Conservation (phyloP, 2,888 invertebrate genomes). For the Scaptomyza caliginosa region DNA sequence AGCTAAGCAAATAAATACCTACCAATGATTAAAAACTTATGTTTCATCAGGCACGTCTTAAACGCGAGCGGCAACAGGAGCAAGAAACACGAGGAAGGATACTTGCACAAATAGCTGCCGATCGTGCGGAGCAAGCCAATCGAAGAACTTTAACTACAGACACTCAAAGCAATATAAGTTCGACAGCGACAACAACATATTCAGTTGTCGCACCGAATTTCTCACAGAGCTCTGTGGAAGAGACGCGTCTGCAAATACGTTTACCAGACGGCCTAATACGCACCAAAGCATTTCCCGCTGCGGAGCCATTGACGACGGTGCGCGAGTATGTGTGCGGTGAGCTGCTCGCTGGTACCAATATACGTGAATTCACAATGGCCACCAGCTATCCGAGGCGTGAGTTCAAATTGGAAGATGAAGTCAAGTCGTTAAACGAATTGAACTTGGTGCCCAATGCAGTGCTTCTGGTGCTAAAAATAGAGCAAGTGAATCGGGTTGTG, state of each 20-base stretch:
- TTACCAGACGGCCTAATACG: slow-evolving; percentile 90
- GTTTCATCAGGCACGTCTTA: slow-evolving; percentile 87
- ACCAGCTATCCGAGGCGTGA: slow-evolving; percentile 96
- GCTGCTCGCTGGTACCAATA: slow-evolving; percentile 43
- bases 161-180: slow-evolving; percentile 26
- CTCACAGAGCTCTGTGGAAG: slow-evolving; percentile 66
- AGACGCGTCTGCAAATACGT: slow-evolving; percentile 91
- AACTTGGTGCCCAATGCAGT: slow-evolving; percentile 89
- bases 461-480: slow-evolving; percentile 52
- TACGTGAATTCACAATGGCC: slow-evolving; percentile 90
- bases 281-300: slow-evolving; percentile 91
- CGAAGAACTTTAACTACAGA: slow-evolving; percentile 85
- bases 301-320: slow-evolving; percentile 95
- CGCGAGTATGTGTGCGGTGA: slow-evolving; percentile 89
- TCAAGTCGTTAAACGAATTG: slow-evolving; percentile 92
- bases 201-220: slow-evolving; percentile 49
- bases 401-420: slow-evolving; percentile 93
- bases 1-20: accelerated
- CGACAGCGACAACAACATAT: slow-evolving; percentile 77
- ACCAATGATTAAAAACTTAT: background rate
- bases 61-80: slow-evolving; percentile 94
- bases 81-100: slow-evolving; percentile 93
- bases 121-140: slow-evolving; percentile 90
- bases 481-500: slow-evolving; percentile 45
- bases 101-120: slow-evolving; percentile 94